These are phyloP conservation scores for Eupeodes corollae DNA, from an alignment of 1,140 invertebrate genomes.

Conservation along the genomic window DNA sequence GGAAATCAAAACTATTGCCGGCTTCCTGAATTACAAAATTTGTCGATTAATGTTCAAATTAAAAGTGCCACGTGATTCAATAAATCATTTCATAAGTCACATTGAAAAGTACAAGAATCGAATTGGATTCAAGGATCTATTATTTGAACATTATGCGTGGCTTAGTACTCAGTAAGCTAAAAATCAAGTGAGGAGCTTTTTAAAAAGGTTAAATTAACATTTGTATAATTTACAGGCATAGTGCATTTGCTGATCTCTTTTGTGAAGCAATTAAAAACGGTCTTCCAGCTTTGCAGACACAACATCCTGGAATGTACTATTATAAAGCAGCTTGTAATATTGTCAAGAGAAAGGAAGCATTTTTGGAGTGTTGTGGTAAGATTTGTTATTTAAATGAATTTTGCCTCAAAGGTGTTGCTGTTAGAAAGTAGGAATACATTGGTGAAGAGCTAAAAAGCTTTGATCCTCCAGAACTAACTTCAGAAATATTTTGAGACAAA, in stretches of 20 bases:
- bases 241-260: slow-evolving; percentile 86
- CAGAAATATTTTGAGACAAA: too few species aligned
- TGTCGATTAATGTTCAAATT: slow-evolving; percentile 80
- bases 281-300: slow-evolving; percentile 80
- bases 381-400: slow-evolving; percentile 1
- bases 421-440: too few species aligned
- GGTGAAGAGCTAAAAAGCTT: too few species aligned
- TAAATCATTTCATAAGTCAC: slow-evolving; percentile 83
- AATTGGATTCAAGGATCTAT: slow-evolving; percentile 65
- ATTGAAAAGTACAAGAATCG: slow-evolving; percentile 76
- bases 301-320: slow-evolving; percentile 95
- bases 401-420: too few species aligned
- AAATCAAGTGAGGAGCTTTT: neutral
- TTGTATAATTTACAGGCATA: slow-evolving; percentile 37
- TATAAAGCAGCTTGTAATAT: slow-evolving; percentile 85
- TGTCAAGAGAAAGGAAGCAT: slow-evolving; percentile 61
- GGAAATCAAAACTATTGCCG: slow-evolving; percentile 90
- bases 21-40: slow-evolving; percentile 91
- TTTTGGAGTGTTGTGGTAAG: slow-evolving; percentile 52
- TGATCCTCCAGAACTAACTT: too few species aligned
- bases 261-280: slow-evolving; percentile 86
- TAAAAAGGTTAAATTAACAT: neutral
- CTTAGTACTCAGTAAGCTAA: slow-evolving; percentile 78
- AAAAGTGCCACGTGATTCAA: slow-evolving; percentile 83
- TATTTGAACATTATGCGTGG: slow-evolving; percentile 95